phyloP scores from a whole-genome alignment of 2,888 invertebrate species.

The Flexamia atlantica region DNA sequence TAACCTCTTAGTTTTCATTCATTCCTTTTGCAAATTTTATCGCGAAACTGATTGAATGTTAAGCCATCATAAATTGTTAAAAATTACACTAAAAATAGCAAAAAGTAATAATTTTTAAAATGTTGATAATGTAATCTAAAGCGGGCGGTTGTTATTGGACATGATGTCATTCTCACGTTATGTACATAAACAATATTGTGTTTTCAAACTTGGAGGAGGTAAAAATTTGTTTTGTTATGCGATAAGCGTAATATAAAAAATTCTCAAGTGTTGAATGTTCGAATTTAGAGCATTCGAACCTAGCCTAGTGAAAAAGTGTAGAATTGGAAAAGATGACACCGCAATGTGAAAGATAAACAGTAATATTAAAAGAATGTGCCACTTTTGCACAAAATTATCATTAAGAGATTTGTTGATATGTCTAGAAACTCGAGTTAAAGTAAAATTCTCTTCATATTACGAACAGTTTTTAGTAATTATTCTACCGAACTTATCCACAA shows the following conservation, averaged over 20 bases:
- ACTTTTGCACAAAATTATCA: too few relatives aligned
- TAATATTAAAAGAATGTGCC: too few relatives aligned
- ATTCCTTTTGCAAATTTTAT: background rate
- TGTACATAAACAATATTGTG: background rate
- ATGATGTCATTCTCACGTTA: constrained; percentile 13
- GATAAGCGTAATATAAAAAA: background rate
- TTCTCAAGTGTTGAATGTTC: background rate
- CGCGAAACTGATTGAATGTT: background rate
- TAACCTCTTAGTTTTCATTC: background rate
- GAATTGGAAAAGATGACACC: too few relatives aligned
- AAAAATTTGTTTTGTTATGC: too few relatives aligned
- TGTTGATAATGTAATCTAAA: constrained; percentile 1
- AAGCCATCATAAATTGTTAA: background rate
- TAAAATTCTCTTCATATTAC: too few relatives aligned
- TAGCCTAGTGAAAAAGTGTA: too few relatives aligned
- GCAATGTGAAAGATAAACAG: too few relatives aligned
- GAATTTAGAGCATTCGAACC: too few relatives aligned
- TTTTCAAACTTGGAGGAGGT: background rate
- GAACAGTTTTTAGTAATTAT: too few relatives aligned
- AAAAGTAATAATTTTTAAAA: background rate
- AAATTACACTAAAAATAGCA: background rate
- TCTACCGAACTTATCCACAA: too few relatives aligned
- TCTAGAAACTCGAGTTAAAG: too few relatives aligned
- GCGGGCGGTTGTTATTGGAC: background rate
- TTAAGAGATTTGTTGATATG: too few relatives aligned